A percentile compares a stretch with the other conserved stretches of the same genome.
These are phyloP conservation scores for Thamnophis sirtalis DNA, from an alignment of 2,113 vertebrate genomes.

Conservation along the genomic window DNA sequence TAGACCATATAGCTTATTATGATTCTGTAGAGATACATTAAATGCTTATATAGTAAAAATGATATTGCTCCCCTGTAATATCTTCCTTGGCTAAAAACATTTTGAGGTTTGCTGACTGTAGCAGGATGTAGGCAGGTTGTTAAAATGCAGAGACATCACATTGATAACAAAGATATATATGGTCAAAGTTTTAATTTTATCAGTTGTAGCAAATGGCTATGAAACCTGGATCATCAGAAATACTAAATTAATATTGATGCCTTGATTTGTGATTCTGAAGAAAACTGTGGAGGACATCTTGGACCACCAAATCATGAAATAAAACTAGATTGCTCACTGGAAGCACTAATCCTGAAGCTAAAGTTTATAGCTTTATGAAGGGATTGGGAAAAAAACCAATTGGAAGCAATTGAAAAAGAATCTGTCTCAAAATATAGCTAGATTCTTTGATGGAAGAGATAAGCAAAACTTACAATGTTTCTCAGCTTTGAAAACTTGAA, in stretches of 20 bases:
- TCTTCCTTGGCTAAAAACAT: neutral
- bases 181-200: neutral
- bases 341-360: neutral
- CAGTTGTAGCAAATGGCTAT: neutral
- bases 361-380: neutral
- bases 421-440: neutral
- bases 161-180: neutral
- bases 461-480: neutral
- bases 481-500: no score
- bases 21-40: neutral
- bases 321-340: neutral
- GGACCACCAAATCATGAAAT: neutral
- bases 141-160: neutral
- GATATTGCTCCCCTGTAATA: slow-evolving; percentile 12
- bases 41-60: neutral
- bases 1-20: neutral
- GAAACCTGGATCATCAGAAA: neutral
- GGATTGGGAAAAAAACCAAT: neutral
- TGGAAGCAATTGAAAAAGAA: neutral
- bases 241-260: neutral
- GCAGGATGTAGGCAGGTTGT: no score
- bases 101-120: neutral
- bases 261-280: neutral
- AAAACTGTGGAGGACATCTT: neutral
- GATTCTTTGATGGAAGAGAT: neutral